Conservation (phyloP, 2,888 invertebrate species). For the Epiperipatus broadwayi region DNA sequence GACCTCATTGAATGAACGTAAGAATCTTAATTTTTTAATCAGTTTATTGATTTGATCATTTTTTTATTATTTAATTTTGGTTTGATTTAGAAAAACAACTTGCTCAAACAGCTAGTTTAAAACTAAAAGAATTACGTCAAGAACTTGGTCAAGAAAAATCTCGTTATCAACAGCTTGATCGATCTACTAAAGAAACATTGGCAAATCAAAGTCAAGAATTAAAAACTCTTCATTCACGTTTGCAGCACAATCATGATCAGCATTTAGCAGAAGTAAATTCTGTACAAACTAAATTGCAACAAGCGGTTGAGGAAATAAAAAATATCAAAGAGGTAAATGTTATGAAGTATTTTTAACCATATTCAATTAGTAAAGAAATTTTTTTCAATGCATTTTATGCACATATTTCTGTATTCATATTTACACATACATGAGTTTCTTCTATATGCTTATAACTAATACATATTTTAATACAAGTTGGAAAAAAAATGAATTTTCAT, state of each 20-base stretch:
- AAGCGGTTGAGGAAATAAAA: too few relatives aligned
- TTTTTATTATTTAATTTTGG: constrained; percentile 9
- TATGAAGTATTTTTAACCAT: too few relatives aligned
- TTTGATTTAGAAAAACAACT: constrained; percentile 27
- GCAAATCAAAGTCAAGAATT: constrained; percentile 38
- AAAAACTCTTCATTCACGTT: constrained; percentile 39
- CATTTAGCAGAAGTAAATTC: constrained; percentile 40
- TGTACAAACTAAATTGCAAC: constrained; percentile 28
- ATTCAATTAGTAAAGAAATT: too few relatives aligned
- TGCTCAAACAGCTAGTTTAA: constrained; percentile 50
- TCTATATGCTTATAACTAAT: too few relatives aligned
- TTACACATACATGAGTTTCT: too few relatives aligned
- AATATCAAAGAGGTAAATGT: too few relatives aligned
- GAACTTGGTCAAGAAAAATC: constrained; percentile 48
- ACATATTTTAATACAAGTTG: too few relatives aligned
- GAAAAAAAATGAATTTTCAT: too few relatives aligned
- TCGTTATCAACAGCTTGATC: constrained; percentile 35
- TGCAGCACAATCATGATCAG: constrained; percentile 40
- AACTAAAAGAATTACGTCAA: constrained; percentile 52
- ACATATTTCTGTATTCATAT: too few relatives aligned
- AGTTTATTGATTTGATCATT: neutral
- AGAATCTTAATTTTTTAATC: neutral
- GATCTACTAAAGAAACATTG: constrained; percentile 40
- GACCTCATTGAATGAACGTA: constrained; percentile 24
- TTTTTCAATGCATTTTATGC: too few relatives aligned